Base-by-base conservation (phyloP, 2,888 invertebrate genomes). In the Philaethria dido region DNA sequence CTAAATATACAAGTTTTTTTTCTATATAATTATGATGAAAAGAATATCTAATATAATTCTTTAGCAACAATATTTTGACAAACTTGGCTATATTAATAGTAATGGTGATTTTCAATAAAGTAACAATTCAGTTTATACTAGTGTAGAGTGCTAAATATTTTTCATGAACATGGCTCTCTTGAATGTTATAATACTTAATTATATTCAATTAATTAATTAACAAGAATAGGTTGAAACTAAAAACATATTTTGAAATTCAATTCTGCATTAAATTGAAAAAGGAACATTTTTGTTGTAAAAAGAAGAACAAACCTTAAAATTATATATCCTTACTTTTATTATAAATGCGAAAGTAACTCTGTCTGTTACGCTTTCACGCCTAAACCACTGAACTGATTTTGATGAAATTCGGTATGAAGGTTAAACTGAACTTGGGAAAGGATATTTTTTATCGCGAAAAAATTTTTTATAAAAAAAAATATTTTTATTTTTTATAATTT, bases 71-170 rank as follows among this genome's bases (percentile, higher is more conserved):
- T 18, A 44, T 36, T 57, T 57, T 57, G 33, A 52, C 14, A 60
- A 22, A 14, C 57, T 57, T 47, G 33, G 33, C 45, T 57, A 47
- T 64, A 57, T 64, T 57, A 64, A 47, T 47, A 18, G 57, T 25
- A 42, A 22, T 64, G 25, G 45, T 57, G n/a, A 29, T 45, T 33
- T 63, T 33, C 5, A 36, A 33, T 36, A 22, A 45, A 45, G 45
- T 55, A 55, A 36, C 55, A 22, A 45, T 44, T n/a, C 16, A 42
- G 22, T 54, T 54, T 63, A 33, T 57, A 9, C 25, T 55, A 57
- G 11, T 33, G 33, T 36, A 39, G 16, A 16, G 55, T 57, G 39
- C 36, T 57, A 36, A 47, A 18, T 64, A 25, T 54, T 18, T 52
- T 48, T 39, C 45, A 29, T 52, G 18, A 29, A 44, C 13, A 42